phyloP scores from a whole-genome alignment of 2,888 invertebrate species.

The Phragmatobia fuliginosa region DNA sequence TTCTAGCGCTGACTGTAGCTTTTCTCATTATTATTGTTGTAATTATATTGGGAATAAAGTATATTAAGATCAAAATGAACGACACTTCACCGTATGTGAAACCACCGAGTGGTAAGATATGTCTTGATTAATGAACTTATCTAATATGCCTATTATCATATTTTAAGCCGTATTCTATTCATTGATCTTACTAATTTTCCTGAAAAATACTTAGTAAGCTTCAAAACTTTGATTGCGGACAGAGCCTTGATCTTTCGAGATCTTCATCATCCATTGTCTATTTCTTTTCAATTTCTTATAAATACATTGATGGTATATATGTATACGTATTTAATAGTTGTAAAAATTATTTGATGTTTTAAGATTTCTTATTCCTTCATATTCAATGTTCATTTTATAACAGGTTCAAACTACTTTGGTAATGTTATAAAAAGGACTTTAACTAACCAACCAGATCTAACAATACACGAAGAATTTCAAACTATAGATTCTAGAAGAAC shows the following conservation, averaged over 20 bases:
- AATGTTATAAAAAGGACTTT: constrained; percentile 93
- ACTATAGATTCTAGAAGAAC: constrained; percentile 90
- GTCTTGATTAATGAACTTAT: not conserved
- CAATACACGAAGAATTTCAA: constrained; percentile 89
- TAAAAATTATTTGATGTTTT: too few relatives aligned
- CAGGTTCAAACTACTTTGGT: constrained; percentile 90
- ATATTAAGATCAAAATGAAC: constrained; percentile 78
- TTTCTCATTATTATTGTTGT: constrained; percentile 79
- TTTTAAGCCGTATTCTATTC: too few relatives aligned
- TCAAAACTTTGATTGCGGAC: too few relatives aligned
- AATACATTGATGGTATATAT: too few relatives aligned
- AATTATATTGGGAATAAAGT: constrained; percentile 78
- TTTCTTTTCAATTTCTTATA: too few relatives aligned
- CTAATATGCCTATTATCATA: not conserved
- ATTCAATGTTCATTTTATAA: constrained; percentile 16
- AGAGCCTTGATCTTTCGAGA: too few relatives aligned
- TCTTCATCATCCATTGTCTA: too few relatives aligned
- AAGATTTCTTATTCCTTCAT: not conserved
- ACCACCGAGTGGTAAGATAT: constrained; percentile 74
- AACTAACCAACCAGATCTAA: constrained; percentile 93
- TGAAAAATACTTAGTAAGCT: too few relatives aligned
- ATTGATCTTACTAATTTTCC: too few relatives aligned
- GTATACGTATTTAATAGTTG: too few relatives aligned
- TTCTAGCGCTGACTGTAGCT: constrained; percentile 76
- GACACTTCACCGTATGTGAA: constrained; percentile 79